Conservation (phyloP, 2,797 vertebrate species). For the Halcyon chelicuti region DNA sequence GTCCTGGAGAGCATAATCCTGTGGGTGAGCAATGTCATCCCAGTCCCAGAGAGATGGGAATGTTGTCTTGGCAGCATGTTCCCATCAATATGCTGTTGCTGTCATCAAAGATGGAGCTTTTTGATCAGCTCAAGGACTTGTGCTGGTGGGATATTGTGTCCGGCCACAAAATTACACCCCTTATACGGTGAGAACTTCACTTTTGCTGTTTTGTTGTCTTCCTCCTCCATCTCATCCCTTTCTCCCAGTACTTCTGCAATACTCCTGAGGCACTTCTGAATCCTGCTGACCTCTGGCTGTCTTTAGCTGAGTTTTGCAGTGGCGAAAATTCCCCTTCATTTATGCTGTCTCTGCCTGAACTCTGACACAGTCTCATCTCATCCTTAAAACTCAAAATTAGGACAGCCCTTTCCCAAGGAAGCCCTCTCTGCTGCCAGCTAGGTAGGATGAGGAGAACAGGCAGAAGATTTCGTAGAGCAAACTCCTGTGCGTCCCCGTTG, state of each 20-base stretch:
- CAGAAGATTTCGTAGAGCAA: neutral
- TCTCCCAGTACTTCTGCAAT: neutral
- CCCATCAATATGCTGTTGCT: neutral
- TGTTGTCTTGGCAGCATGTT: neutral
- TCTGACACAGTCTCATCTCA: neutral
- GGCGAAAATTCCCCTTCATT: neutral
- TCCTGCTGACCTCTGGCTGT: neutral
- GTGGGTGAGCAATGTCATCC: neutral
- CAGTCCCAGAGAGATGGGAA: neutral
- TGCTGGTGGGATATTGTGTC: rapidly evolving
- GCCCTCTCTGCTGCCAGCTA: neutral
- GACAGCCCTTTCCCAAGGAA: neutral
- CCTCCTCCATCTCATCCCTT: neutral
- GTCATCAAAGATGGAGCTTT: neutral
- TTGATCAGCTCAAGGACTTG: neutral
- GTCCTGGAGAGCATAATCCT: neutral
- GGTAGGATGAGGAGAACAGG: neutral
- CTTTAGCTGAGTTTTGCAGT: neutral
- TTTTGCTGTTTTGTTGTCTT: neutral
- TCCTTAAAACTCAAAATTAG: neutral
- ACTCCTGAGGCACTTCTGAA: neutral
- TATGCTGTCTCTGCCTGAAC: neutral
- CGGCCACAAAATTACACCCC: neutral
- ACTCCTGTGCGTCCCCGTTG: neutral
- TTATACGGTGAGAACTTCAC: neutral